Evolutionary conservation across 2,888 invertebrate species (phyloP).

Genomic region (Panzeria rudis): DNA sequence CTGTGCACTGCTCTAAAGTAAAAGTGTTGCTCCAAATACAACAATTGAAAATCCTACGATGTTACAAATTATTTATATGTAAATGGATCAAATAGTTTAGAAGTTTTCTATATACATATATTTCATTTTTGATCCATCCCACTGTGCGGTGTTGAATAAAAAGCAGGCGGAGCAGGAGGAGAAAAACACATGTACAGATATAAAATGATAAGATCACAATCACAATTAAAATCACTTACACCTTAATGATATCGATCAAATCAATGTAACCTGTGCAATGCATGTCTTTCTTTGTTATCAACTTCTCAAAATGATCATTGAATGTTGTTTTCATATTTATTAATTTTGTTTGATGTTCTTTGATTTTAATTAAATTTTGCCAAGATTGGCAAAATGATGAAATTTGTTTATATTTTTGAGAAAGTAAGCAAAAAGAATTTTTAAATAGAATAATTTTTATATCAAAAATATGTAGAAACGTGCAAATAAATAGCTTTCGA

Average conservation of each 20-base stretch:
- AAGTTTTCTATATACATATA: too few relatives aligned
- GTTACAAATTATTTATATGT: too few relatives aligned
- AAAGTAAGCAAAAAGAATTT: not conserved
- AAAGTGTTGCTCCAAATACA: too few relatives aligned
- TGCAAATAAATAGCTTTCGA: not conserved
- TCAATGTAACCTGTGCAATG: constrained; percentile 4
- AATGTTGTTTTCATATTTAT: not conserved
- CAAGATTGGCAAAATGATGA: not conserved
- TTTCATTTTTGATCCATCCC: too few relatives aligned
- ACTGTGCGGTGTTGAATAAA: too few relatives aligned
- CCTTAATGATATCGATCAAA: constrained; percentile 42
- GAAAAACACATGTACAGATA: too few relatives aligned
- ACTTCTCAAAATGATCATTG: constrained; percentile 1
- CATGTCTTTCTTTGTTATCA: constrained; percentile 25
- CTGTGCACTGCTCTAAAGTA: too few relatives aligned
- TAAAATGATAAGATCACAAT: constrained; percentile 52
- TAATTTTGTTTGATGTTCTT: not conserved
- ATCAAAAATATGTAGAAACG: not conserved
- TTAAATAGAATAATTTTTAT: not conserved
- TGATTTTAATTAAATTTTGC: constrained; percentile 17
- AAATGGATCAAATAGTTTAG: too few relatives aligned
- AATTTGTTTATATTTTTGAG: not conserved
- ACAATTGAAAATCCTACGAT: too few relatives aligned
- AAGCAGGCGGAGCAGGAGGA: too few relatives aligned
- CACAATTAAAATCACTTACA: constrained; percentile 45